Base-by-base conservation (phyloP, 2,888 invertebrate genomes). In the Branchipolynoe longqiensis region DNA sequence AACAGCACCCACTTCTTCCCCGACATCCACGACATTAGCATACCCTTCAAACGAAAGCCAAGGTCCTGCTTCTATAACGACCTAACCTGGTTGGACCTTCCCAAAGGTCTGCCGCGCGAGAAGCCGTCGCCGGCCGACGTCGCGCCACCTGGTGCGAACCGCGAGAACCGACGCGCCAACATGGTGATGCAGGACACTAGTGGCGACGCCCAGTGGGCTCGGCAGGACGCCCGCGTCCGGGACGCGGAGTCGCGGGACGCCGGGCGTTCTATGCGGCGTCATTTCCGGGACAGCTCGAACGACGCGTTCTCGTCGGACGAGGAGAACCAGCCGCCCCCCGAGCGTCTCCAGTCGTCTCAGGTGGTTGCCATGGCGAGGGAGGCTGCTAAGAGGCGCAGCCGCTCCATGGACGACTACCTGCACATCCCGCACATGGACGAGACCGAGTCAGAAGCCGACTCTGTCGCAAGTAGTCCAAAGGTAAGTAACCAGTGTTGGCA, bases 1-100 rank as follows among this genome's bases (percentile, higher is more conserved):
- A 88, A 89, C 86, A 89, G 89, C 22, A 78, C 78, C 12, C 89
- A 89, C 74, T 89, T 89, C 87, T 89, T 82, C 84, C 89, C 89
- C 0, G 89, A 89, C 83, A 86, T 89, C 41, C 88, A 86, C 78
- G 84, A 87, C 54, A 81, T 87, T 22, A 83, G 88, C 58, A 78
- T 14, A 4, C 58, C 83, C 0, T 59, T 82, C 64, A 14, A 48
- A 31, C 25, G 78, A 1, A 78, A 78, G 48, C 78, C 78, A 22
- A 41, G 78, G 41, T 78, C 78, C 25, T 78, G 78, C 22, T 78
- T 41, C 48, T 31, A 31, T 31, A 78, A 2, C 28, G 78, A 78
- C 28, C 78, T 78, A 48, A 48, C 41, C 41, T 78, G 78, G 78
- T 48, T 78, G 41, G 78, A 78, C 78, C 48, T 78, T 41, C 78